Evolutionary conservation across 2,797 vertebrate genomes (phyloP).

Genomic region (Euthynnus affinis): DNA sequence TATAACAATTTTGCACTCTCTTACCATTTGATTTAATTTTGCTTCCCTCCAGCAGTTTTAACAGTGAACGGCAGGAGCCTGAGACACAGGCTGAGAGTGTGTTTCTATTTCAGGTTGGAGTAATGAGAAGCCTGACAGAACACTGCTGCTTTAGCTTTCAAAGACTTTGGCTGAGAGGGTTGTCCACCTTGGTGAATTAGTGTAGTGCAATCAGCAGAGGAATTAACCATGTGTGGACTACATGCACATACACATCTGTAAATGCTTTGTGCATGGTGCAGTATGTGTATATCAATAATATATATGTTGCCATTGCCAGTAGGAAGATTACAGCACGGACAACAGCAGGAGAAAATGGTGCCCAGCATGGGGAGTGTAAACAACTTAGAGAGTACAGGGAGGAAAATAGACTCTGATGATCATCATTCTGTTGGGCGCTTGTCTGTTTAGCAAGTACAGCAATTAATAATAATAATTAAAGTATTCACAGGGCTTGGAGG

Average conservation of each 20-base stretch:
- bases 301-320: not conserved
- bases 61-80: constrained; percentile 16
- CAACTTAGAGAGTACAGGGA: not conserved
- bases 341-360: constrained; percentile 2
- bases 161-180: not conserved
- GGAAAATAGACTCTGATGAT: constrained; percentile 8
- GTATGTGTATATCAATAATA: constrained; percentile 8
- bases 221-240: not conserved
- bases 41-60: constrained; percentile 19
- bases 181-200: constrained; percentile 12
- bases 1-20: not conserved
- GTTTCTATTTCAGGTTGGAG: constrained; percentile 2
- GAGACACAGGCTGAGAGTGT: constrained; percentile 2
- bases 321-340: not conserved
- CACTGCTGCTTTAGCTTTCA: constrained; percentile 7
- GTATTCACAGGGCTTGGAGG: not conserved
- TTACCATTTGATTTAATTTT: constrained; percentile 39
- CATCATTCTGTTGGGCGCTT: not conserved
- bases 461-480: not conserved
- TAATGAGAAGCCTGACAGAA: constrained; percentile 27
- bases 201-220: constrained; percentile 30
- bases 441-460: not conserved
- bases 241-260: not conserved
- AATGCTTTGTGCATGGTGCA: no score
- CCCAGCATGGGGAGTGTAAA: not conserved